These are phyloP conservation scores for Neoniphon sammara DNA, from an alignment of 2,797 vertebrate species.

Conservation along the genomic window DNA sequence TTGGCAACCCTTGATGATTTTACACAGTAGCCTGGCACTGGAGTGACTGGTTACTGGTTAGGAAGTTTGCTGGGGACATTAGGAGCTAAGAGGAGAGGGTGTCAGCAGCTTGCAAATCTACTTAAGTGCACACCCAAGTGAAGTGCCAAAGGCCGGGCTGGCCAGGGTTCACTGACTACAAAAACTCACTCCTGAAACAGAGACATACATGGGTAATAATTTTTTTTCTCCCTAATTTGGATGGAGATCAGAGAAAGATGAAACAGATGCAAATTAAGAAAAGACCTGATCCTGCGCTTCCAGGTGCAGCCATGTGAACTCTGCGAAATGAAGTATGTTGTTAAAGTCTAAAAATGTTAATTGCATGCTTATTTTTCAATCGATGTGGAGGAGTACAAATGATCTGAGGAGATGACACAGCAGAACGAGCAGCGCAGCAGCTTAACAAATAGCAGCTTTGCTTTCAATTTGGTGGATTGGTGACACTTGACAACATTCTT, in stretches of 20 bases:
- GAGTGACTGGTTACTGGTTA: constrained; percentile 54
- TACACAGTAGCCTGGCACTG: constrained; percentile 67
- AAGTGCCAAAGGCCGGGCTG: constrained; percentile 26
- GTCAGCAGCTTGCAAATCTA: constrained; percentile 50
- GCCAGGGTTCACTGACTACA: constrained; percentile 8
- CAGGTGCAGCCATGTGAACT: not conserved
- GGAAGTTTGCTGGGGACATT: constrained; percentile 69
- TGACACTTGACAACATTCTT: not conserved
- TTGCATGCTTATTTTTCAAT: not conserved
- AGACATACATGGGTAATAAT: constrained; percentile 1
- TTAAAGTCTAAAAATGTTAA: no score
- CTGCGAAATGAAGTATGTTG: no score
- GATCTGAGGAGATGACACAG: not conserved
- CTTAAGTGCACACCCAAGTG: constrained; percentile 33
- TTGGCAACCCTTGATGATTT: constrained; percentile 78
- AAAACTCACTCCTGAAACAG: not conserved
- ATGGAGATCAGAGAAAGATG: constrained; percentile 10
- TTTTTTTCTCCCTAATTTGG: not conserved
- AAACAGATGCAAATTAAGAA: not conserved
- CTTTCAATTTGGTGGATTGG: not conserved
- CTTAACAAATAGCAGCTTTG: not conserved
- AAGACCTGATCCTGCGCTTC: not conserved
- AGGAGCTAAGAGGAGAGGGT: constrained; percentile 20
- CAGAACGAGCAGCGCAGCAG: not conserved
- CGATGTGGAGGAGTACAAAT: not conserved